phyloP scores from a whole-genome alignment of 92 coral and sea anemone species.

The Isaurus tuberculatus region DNA sequence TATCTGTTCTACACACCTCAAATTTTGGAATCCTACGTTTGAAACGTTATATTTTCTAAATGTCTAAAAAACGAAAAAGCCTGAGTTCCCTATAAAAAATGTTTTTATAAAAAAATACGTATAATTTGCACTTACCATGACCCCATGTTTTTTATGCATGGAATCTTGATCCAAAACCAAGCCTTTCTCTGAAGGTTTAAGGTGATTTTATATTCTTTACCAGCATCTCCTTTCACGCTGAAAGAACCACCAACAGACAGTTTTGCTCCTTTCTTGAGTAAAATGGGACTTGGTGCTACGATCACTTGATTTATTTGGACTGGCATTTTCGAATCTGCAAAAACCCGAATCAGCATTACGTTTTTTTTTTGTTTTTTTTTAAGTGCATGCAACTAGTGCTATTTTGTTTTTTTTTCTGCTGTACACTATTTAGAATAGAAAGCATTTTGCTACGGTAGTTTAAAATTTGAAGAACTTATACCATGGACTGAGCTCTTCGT shows the following conservation, averaged over 20 bases:
- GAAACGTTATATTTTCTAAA: too few relatives aligned
- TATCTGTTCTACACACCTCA: too few relatives aligned
- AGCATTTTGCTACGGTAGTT: too few relatives aligned
- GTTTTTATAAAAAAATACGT: neutral
- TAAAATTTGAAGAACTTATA: too few relatives aligned
- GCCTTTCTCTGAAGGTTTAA: neutral
- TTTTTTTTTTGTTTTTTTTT: too few relatives aligned
- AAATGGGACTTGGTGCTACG: neutral
- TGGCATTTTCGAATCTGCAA: constrained; percentile 18
- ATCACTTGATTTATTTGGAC: constrained; percentile 5
- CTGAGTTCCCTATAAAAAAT: neutral
- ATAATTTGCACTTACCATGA: constrained; percentile 6
- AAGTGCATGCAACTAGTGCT: too few relatives aligned
- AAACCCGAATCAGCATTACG: neutral
- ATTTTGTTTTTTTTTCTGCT: too few relatives aligned
- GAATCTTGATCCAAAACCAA: constrained; percentile 31
- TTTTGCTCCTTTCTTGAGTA: neutral
- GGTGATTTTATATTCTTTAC: neutral
- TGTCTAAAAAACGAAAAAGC: neutral
- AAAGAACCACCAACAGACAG: neutral
- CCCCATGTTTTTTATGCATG: constrained; percentile 14
- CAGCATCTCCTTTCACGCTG: neutral
- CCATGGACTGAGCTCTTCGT: too few relatives aligned
- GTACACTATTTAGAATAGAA: too few relatives aligned
- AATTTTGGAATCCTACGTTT: too few relatives aligned